Conservation (phyloP, 2,888 invertebrate species). For the Chorisops tibialis region DNA sequence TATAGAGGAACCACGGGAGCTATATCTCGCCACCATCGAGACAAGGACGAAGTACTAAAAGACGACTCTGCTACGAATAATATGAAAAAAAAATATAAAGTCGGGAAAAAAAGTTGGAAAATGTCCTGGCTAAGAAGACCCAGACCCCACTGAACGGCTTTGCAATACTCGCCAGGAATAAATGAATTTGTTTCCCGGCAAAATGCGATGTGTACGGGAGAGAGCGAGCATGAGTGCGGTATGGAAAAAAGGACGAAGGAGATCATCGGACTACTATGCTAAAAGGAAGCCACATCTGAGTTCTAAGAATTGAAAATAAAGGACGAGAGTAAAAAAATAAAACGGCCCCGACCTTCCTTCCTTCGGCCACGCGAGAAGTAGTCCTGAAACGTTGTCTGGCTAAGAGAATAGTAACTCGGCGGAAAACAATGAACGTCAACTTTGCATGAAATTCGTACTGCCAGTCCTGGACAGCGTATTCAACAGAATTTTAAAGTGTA, state of each 20-base stretch:
- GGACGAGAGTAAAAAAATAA: constrained; percentile 3
- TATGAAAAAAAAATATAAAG: background rate
- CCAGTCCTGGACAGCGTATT: constrained; percentile 1
- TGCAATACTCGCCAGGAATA: constrained; percentile 1
- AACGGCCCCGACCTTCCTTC: constrained; percentile 8
- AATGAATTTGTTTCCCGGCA: constrained; percentile 22
- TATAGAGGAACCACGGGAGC: constrained; percentile 36
- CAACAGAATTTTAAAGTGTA: constrained; percentile 4
- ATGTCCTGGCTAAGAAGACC: constrained; percentile 15
- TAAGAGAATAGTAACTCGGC: background rate
- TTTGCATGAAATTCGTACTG: background rate
- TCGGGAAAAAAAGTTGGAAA: constrained; percentile 12
- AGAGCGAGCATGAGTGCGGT: too few species aligned
- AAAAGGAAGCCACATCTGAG: constrained; percentile 15
- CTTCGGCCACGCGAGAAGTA: background rate
- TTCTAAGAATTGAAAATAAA: background rate
- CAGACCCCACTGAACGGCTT: background rate
- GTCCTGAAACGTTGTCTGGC: constrained; percentile 10
- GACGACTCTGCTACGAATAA: background rate
- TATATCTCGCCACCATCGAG: constrained; percentile 29
- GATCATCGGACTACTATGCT: constrained; percentile 3
- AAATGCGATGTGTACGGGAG: constrained; percentile 13
- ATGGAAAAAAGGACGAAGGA: background rate
- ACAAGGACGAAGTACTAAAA: constrained; percentile 21
- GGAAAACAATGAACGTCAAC: constrained; percentile 16